These are phyloP conservation scores for Acleris holmiana DNA, from an alignment of 2,888 invertebrate species.

Conservation along the genomic window DNA sequence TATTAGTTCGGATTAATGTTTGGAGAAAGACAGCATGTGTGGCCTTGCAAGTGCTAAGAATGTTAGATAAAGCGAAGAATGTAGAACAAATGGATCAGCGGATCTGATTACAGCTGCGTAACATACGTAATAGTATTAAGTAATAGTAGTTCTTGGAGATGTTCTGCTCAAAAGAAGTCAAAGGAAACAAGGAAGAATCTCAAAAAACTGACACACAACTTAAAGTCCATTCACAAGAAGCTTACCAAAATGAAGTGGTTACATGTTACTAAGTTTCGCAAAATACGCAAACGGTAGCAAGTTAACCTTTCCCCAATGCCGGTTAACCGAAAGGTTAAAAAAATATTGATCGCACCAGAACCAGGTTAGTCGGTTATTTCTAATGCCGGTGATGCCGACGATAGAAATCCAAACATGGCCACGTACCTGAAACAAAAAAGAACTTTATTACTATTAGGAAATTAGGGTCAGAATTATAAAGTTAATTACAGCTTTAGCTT, in stretches of 20 bases:
- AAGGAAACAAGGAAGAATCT: too few species aligned
- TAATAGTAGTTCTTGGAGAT: too few species aligned
- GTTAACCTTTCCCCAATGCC: conserved; percentile 28
- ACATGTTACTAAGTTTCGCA: not conserved
- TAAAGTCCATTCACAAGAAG: not conserved
- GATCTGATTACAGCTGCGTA: too few species aligned
- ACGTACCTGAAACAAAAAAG: conserved; percentile 30
- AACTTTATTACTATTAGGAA: not conserved
- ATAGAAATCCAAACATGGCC: too few species aligned
- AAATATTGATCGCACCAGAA: conserved; percentile 52
- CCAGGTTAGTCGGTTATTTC: conserved; percentile 56
- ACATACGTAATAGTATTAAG: too few species aligned
- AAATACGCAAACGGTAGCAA: conserved; percentile 4
- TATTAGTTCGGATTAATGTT: conserved; percentile 9
- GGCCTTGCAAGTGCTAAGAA: not conserved
- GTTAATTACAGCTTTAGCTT: not conserved
- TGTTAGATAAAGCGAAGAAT: conserved; percentile 1
- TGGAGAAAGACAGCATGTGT: conserved; percentile 1
- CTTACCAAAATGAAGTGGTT: not conserved
- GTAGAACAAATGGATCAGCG: too few species aligned
- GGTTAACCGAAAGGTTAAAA: conserved; percentile 47
- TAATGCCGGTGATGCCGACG: conserved; percentile 21
- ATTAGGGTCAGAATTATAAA: not conserved
- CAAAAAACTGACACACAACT: too few species aligned
- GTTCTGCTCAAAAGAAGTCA: too few species aligned